Base-by-base conservation (phyloP, 37 sponge, comb jelly and placozoan species). In the Chondrilla cf. caribensis region DNA sequence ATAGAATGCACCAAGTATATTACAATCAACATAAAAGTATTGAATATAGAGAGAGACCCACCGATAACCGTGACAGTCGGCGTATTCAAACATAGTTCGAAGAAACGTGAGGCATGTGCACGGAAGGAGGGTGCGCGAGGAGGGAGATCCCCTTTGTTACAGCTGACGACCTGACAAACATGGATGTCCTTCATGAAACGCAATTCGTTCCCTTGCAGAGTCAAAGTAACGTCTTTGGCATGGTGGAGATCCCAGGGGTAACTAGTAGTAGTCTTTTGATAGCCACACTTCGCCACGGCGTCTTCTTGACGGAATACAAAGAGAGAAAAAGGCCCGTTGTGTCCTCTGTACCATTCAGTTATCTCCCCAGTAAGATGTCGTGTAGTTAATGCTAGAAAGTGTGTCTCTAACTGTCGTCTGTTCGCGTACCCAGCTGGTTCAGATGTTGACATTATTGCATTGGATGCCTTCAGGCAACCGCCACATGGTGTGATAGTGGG, bases 181-280 rank as follows among this genome's bases (percentile, higher is more conserved):
- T 47, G 51, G 51, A 47, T 11, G 51, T 47, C 6, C 51, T 47
- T 14, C 31, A 4, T 3, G 76, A 73, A 38, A 24, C 36, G 1
- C 76, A 73, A 39, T 73, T 73, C 25, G 76, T 73, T 18, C 76
- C 76, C 36, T 18, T 73, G 36, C 76, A 73, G 36, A 42, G 76
- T 39, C 76, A 73, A 73, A 73, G 44, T n/a, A 73, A 40, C 40
- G 24, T 73, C 18, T 73, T n/a, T 22, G 76, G 76, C 24, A 38
- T 40, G n/a, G 24, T 42, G 22, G 76, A 37, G 8, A 11, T 73
- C 18, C 76, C 25, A 1, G 44, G 25, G 18, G 15, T 19, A 0
- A 22, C 7, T 6, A 8, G 25, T 18, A 73, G 7, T 0, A 39
- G 6, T 21, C 44, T 73, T 1, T 42, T 73, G 21, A 15, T 73